Evolutionary conservation across 2,888 invertebrate species (phyloP).

Genomic region (Meloe dianella): DNA sequence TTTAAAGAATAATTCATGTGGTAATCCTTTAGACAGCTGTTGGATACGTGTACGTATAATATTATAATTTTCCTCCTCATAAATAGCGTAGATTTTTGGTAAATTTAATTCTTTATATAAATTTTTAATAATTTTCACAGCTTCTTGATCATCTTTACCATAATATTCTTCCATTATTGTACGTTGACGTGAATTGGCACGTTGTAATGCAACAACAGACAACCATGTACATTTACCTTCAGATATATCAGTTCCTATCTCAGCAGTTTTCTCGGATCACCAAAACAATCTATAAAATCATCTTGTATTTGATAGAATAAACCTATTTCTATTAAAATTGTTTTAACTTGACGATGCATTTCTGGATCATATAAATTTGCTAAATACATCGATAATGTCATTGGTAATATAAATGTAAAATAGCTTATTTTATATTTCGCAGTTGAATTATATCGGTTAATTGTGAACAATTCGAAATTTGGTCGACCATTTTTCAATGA

Average conservation of each 20-base stretch:
- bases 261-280: constrained; percentile 87
- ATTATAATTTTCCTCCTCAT: constrained; percentile 84
- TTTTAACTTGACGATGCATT: no score
- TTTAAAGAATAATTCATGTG: constrained; percentile 82
- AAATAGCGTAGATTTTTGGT: constrained; percentile 76
- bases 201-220: constrained; percentile 84
- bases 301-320: no score
- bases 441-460: no score
- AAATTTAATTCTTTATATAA: constrained; percentile 80
- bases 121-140: constrained; percentile 74
- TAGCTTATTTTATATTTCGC: no score
- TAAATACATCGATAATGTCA: no score
- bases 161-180: constrained; percentile 79
- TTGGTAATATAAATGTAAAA: no score
- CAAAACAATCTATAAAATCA: constrained; percentile 91
- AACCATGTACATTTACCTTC: constrained; percentile 98
- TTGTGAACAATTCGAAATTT: no score
- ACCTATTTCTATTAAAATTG: no score
- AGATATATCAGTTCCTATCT: constrained; percentile 88
- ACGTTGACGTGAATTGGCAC: constrained; percentile 73
- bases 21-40: constrained; percentile 80
- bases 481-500: no score
- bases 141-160: constrained; percentile 71
- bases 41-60: constrained; percentile 82
- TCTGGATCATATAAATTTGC: no score